Conservation (phyloP, 2,113 vertebrate genomes). For the Coturnix japonica region DNA sequence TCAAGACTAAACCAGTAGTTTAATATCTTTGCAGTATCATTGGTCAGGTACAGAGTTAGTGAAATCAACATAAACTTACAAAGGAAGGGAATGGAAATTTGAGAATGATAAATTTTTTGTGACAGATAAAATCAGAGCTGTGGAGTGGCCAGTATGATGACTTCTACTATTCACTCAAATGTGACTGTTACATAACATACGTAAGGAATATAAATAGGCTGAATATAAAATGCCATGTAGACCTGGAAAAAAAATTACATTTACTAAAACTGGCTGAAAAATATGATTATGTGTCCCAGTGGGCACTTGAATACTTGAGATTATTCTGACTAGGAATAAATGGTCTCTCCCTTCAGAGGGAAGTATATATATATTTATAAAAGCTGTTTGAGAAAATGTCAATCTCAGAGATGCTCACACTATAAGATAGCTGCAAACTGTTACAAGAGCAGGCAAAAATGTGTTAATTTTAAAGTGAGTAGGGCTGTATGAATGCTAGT, state of each 20-base stretch:
- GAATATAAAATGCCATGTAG: neutral
- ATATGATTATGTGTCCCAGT: neutral
- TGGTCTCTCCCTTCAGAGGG: neutral
- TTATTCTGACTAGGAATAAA: neutral
- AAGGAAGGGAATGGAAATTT: neutral
- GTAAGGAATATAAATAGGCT: neutral
- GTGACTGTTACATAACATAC: neutral
- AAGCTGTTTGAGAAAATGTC: neutral
- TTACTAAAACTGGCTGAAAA: neutral
- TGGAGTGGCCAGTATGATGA: neutral
- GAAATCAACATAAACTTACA: neutral
- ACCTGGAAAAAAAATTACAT: neutral
- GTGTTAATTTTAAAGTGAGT: neutral
- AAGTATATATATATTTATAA: neutral
- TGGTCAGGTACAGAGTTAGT: neutral
- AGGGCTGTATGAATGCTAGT: neutral
- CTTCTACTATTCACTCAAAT: neutral
- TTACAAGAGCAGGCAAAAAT: neutral
- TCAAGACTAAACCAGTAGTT: neutral
- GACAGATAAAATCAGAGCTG: neutral
- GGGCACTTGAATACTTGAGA: neutral
- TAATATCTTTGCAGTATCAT: neutral
- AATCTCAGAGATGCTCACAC: neutral
- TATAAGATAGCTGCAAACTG: neutral
- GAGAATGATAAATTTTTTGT: neutral